phyloP scores from a whole-genome alignment of 2,888 invertebrate genomes.

The Eupithecia insigniata region DNA sequence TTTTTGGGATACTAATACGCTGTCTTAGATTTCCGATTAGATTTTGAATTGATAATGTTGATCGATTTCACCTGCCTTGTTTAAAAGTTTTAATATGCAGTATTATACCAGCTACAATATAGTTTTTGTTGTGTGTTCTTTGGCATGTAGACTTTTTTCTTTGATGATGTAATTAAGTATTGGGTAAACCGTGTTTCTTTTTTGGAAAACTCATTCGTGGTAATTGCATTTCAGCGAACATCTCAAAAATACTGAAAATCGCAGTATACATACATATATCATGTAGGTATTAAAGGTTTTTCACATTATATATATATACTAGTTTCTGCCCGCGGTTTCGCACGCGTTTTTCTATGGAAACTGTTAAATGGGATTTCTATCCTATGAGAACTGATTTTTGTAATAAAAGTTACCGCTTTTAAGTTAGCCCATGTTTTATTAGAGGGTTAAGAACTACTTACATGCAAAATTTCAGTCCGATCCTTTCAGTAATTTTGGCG shows the following conservation, averaged over 20 bases:
- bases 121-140: background rate
- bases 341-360: too few relatives aligned
- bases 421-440: too few relatives aligned
- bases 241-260: background rate
- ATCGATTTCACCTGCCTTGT: constrained; percentile 11
- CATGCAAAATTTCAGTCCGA: too few relatives aligned
- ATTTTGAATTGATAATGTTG: constrained; percentile 5
- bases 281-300: background rate
- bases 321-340: too few relatives aligned
- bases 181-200: background rate
- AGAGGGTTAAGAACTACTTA: too few relatives aligned
- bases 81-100: background rate
- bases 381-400: too few relatives aligned
- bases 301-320: background rate
- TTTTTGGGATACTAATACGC: constrained; percentile 25
- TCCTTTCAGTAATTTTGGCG: too few relatives aligned
- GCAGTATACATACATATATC: too few relatives aligned
- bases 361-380: too few relatives aligned
- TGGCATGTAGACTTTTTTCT: background rate
- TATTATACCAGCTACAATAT: background rate
- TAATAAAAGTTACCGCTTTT: too few relatives aligned
- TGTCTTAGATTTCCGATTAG: constrained; percentile 18
- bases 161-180: background rate
- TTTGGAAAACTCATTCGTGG: background rate
- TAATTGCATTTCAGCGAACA: background rate